These are phyloP conservation scores for Mamestra brassicae DNA, from an alignment of 2,888 invertebrate genomes.

Conservation along the genomic window DNA sequence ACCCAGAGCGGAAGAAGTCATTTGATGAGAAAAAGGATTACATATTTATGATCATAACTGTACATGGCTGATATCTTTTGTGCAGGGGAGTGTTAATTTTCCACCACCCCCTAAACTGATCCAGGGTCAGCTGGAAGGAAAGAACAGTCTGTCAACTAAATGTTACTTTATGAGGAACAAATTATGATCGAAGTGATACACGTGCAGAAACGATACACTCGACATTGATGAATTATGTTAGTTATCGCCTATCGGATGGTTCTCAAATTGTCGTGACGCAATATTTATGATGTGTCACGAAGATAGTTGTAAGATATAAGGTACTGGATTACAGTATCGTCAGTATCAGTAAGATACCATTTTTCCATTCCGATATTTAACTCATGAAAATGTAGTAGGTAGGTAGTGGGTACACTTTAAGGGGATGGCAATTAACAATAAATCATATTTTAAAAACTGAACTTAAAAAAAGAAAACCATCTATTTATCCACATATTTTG, in stretches of 20 bases:
- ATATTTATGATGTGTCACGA: constrained; percentile 8
- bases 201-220: background rate
- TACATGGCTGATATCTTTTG: background rate
- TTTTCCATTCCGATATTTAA: background rate
- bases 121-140: too few relatives aligned
- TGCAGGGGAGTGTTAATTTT: too few relatives aligned
- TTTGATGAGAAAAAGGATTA: background rate
- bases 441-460: too few relatives aligned
- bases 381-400: background rate
- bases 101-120: background rate
- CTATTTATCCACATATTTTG: too few relatives aligned
- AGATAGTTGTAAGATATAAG: constrained; percentile 30
- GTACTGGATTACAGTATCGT: constrained; percentile 3
- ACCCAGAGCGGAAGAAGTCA: too few relatives aligned
- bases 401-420: too few relatives aligned
- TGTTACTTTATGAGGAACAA: too few relatives aligned
- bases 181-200: background rate
- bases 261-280: constrained; percentile 8
- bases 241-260: constrained; percentile 5
- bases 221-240: constrained; percentile 38
- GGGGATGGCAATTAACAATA: too few relatives aligned
- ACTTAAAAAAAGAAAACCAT: too few relatives aligned
- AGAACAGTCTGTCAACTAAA: too few relatives aligned
- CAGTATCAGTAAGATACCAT: constrained; percentile 20
- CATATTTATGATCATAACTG: background rate